These are phyloP conservation scores for Hydrozoanthus tunicans DNA, from an alignment of 64 coral and sea anemone species.

Conservation along the genomic window DNA sequence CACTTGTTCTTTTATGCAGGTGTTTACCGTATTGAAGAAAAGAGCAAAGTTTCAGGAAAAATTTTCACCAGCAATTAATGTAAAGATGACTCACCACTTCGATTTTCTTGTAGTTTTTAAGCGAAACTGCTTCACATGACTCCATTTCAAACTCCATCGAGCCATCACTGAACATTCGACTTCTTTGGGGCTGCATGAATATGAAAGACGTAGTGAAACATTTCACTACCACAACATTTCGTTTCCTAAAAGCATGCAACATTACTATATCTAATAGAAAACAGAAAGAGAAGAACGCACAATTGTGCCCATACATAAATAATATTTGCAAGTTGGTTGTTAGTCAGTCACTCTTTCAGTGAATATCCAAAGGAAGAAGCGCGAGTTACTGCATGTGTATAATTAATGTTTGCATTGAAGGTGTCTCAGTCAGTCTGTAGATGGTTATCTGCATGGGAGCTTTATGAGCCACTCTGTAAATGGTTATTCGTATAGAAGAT, in stretches of 20 bases:
- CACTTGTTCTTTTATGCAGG: too few relatives aligned
- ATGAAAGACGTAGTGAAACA: background rate
- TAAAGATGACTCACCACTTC: constrained; percentile 63
- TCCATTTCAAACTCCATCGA: constrained; percentile 87
- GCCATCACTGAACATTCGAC: constrained; percentile 82
- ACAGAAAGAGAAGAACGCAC: background rate
- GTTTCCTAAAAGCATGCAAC: background rate
- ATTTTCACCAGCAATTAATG: too few relatives aligned
- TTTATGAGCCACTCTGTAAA: too few relatives aligned
- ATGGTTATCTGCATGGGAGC: too few relatives aligned
- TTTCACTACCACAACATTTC: background rate
- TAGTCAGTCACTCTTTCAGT: background rate
- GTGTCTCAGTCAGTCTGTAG: too few relatives aligned
- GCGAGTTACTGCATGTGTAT: background rate
- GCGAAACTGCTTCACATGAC: constrained; percentile 74
- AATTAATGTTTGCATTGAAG: too few relatives aligned
- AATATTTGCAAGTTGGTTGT: background rate
- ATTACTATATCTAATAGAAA: background rate
- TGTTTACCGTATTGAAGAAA: too few relatives aligned
- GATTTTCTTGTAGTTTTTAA: constrained; percentile 97
- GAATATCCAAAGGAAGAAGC: background rate
- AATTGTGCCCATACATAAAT: background rate
- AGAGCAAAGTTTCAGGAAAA: too few relatives aligned
- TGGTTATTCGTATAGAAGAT: too few relatives aligned
- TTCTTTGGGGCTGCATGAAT: constrained; percentile 57